Base-by-base conservation (phyloP, 2,113 vertebrate species). In the Lepus europaeus region DNA sequence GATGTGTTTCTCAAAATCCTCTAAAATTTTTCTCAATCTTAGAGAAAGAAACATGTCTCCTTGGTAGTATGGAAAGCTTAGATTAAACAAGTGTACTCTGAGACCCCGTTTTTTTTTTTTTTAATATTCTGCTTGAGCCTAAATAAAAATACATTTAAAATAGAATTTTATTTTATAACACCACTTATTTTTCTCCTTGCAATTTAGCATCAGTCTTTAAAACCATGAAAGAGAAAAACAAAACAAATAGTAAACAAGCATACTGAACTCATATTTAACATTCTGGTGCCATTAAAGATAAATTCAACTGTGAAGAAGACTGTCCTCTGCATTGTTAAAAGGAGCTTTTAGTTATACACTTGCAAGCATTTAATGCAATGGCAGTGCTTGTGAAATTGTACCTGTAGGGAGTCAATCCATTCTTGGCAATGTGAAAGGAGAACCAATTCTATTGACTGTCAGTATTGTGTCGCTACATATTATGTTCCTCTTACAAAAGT, bases 301-400 rank as follows among this genome's bases (percentile, higher is more conserved):
- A 94, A 68, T 45, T 95, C 25, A 91, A 3, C 31, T 82, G 17
- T 68, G 22, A 53, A 29, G 12, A 88, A 84, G 7, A 49, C 0
- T 87, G 2, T 19, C 83, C 4, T 79, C 31, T 59, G 3, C 39
- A 22, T 16, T 80, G 64, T 78, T 51, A 74, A 83, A 86, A 69
- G 23, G 33, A 89, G 51, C 10, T 90, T 93, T 95, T 76, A 90
- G 61, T 73, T 29, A 51, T 19, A 91, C 89, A 81, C 22, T 20
- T 87, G 9, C 1, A 64, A 70, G 22, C 17, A 45, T 69, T 9
- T 87, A 92, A 51, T 31, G 45, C 95, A 91, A 92, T 90, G 39
- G 14, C 6, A 61, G 16, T 53, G 14, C 61, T 84, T 33, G 3
- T 77, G 49, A 63, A 76, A 68, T 36, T 88, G n/a, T 56, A 36